These are phyloP conservation scores for Drosophila yooni DNA, from an alignment of 2,888 invertebrate species.

Conservation along the genomic window DNA sequence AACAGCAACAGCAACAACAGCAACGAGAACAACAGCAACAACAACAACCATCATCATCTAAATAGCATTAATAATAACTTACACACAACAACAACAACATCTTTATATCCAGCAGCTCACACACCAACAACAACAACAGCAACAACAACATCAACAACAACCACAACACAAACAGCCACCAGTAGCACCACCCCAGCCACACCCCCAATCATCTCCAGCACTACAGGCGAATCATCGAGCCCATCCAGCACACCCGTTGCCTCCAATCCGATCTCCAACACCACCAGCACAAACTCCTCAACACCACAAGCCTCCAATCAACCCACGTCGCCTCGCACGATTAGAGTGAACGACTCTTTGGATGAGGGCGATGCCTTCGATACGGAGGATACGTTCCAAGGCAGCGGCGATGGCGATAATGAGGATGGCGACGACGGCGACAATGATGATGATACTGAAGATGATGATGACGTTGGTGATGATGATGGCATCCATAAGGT, in stretches of 20 bases:
- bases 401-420: conserved; percentile 50
- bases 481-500: conserved; percentile 7
- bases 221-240: conserved; percentile 14
- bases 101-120: conserved; percentile 79
- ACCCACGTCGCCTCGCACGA: conserved; percentile 11
- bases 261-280: conserved; percentile 6
- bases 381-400: conserved; percentile 29
- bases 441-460: conserved; percentile 1
- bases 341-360: conserved; percentile 3
- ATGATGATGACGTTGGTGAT: conserved; percentile 33
- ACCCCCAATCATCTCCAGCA: conserved; percentile 18
- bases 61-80: conserved; percentile 52
- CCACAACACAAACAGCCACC: conserved; percentile 15
- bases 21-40: conserved; percentile 21
- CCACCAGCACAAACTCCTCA: conserved; percentile 23
- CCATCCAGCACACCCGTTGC: conserved; percentile 20
- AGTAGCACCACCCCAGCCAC: conserved; percentile 28
- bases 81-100: conserved; percentile 58
- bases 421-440: conserved; percentile 50
- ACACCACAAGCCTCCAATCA: conserved; percentile 9
- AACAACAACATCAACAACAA: conserved; percentile 23
- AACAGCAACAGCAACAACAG: conserved; percentile 14
- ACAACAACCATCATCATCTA: conserved; percentile 22
- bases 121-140: conserved; percentile 54
- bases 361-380: conserved; percentile 25